Evolutionary conservation across 2,888 invertebrate genomes (phyloP), one percentile per base, ranked within the genome.

Genomic region (Thera britannica): DNA sequence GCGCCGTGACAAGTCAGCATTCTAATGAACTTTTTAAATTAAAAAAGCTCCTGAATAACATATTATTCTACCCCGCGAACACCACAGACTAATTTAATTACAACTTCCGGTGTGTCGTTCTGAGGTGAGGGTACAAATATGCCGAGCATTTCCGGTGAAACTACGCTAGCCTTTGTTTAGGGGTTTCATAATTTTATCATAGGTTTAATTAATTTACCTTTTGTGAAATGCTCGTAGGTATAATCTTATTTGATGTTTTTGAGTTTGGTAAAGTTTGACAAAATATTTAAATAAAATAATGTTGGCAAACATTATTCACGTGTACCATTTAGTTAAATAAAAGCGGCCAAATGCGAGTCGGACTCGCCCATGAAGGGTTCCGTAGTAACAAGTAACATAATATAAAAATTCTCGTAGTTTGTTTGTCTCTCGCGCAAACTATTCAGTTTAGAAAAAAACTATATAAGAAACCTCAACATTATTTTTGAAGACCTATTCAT

Each of bases 11-110:
- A 38, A 70, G 74, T 66, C 67, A 72, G 76, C 68, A 65, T 56
- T 58, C 67, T 77, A 77, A 79, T 81, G 72, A 79, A 81, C 79
- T 77, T 82, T 80, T 78, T 75, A 78, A 80, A 79, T 78, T 78
- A 78, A 81, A 81, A 82, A 79, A 78, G 77, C 75, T 72, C 73
- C 72, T 49, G 67, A 72, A 70, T 72, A 72, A 78, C 77, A 77
- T 81, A 81, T 81, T 77, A 78, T 70, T 70, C 76, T 46, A 48
- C 51, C 52, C 60, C 74, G 73, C 75, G 72, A 35, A 71, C 74
- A 66, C 69, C 74, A 66, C 68, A 72, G 75, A 70, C 75, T 78
- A 79, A 80, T 80, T 81, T 79, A 80, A 80, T 79, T 74, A 75
- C 65, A 72, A 75, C 72, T 75, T 75, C 75, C 74, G 70, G 77